Evolutionary conservation across 2,888 invertebrate species (phyloP).

Genomic region (Metalampra italica): DNA sequence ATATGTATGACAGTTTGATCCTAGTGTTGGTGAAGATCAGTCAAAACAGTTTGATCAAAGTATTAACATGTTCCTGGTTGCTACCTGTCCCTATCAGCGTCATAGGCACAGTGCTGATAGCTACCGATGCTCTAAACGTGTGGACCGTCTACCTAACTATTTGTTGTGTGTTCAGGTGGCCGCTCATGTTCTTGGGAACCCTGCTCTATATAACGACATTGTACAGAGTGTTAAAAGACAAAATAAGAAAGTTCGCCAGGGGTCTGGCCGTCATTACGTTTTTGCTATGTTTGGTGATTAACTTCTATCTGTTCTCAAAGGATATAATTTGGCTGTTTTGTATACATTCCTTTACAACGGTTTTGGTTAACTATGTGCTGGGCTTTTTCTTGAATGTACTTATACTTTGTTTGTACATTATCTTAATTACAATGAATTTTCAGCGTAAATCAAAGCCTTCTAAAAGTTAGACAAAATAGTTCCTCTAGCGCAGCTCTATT

Average conservation of each 20-base stretch:
- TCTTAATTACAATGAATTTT: slow-evolving; percentile 47
- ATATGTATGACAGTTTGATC: slow-evolving; percentile 65
- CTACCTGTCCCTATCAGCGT: slow-evolving; percentile 48
- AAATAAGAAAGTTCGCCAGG: slow-evolving; percentile 55
- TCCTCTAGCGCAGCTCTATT: not conserved
- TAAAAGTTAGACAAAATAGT: slow-evolving; percentile 17
- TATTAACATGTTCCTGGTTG: slow-evolving; percentile 53
- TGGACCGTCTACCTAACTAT: slow-evolving; percentile 47
- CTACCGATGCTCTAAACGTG: slow-evolving; percentile 25
- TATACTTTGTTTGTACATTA: slow-evolving; percentile 48
- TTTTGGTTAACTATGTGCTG: slow-evolving; percentile 42
- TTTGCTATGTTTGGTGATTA: slow-evolving; percentile 56
- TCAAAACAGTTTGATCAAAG: slow-evolving; percentile 45
- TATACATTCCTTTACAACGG: slow-evolving; percentile 33
- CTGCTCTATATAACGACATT: slow-evolving; percentile 48
- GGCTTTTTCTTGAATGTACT: slow-evolving; percentile 55
- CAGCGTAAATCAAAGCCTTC: slow-evolving; percentile 37
- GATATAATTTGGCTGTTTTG: slow-evolving; percentile 58
- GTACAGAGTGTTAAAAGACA: slow-evolving; percentile 50
- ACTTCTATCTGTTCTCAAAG: slow-evolving; percentile 55
- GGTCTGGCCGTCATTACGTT: slow-evolving; percentile 60
- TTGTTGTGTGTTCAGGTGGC: slow-evolving; percentile 58
- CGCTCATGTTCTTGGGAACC: slow-evolving; percentile 55
- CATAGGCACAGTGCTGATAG: slow-evolving; percentile 33
- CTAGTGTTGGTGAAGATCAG: slow-evolving; percentile 59